Evolutionary conservation across 2,113 vertebrate species (phyloP), one percentile per base, ranked within the genome.

Genomic region (Piprites chloris): DNA sequence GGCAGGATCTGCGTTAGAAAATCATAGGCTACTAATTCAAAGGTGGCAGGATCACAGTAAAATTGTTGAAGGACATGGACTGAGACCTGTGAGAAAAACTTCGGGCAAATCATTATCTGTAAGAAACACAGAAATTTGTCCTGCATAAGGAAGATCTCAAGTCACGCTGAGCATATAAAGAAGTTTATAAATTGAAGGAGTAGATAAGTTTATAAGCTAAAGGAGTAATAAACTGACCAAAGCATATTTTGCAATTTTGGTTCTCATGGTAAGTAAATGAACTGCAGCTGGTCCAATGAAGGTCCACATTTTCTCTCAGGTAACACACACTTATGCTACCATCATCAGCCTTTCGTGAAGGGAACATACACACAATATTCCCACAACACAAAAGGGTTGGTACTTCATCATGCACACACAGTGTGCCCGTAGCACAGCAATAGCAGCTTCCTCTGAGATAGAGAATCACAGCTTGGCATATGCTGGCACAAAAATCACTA

Each of bases 391-490:
- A 41, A 61, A 87, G 23, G 22, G 37, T 53, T 53, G 44, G 44
- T 27, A 78, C 16, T 30, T n/a, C 41, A 24, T 30, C 9, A 2
- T 5, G 28, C 32, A n/a, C 3, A n/a, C 3, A 15, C 2, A 1
- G 19, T 6, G 19, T 5, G 22, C 49, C 56, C 0, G 1, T 5
- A 30, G 53, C 72, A 76, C 27, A 83, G 72, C 52, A 73, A 10
- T 0, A 56, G 58, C 37, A 85, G 33, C 33, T 83, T 37, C 30
- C 41, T 35, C n/a, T 53, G 63, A n/a, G 56, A 65, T 0, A 69
- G 63, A 17, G 37, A 72, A n/a, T 6, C 2, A 53, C 55, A 81
- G 69, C 37, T 2, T 21, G 61, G 82, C 50, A 78, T 56, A 4
- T 1, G 10, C 42, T 63, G 52, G 47, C 75, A 92, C 41, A 92